These are phyloP conservation scores for Calliopum simillimum DNA, from an alignment of 2,888 invertebrate species.

Conservation along the genomic window DNA sequence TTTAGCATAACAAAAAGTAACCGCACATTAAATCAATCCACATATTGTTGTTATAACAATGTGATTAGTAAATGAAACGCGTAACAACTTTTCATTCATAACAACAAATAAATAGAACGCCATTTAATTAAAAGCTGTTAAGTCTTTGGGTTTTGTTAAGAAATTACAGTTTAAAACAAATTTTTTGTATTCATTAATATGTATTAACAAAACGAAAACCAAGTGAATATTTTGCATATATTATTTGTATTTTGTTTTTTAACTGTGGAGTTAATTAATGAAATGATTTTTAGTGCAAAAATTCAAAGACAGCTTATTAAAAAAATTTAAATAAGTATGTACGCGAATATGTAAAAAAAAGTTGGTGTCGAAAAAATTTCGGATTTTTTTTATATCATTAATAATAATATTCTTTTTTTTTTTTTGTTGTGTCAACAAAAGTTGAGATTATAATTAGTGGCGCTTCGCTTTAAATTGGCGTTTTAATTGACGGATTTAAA, in stretches of 20 bases:
- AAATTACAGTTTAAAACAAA: too few species aligned
- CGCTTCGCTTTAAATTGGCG: slow-evolving; percentile 29
- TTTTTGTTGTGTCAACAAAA: background rate
- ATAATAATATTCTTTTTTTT: background rate
- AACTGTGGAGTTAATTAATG: background rate
- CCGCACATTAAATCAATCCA: too few species aligned
- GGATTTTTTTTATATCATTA: too few species aligned
- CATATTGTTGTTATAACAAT: too few species aligned
- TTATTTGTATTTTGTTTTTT: background rate
- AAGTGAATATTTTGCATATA: background rate
- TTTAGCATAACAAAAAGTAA: slow-evolving; percentile 13
- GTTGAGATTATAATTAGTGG: slow-evolving; percentile 16
- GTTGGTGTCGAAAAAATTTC: too few species aligned
- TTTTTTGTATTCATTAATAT: too few species aligned
- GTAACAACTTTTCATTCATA: background rate
- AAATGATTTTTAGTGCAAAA: background rate
- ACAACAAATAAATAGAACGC: background rate
- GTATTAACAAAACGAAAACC: too few species aligned
- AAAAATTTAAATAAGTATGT: too few species aligned
- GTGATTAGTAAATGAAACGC: too few species aligned
- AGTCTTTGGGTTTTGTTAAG: too few species aligned
- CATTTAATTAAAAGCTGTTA: background rate
- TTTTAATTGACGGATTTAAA: slow-evolving; percentile 30
- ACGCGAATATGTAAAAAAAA: too few species aligned
- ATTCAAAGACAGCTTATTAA: too few species aligned